phyloP scores from a whole-genome alignment of 2,113 vertebrate genomes.

The Nipponia nippon region DNA sequence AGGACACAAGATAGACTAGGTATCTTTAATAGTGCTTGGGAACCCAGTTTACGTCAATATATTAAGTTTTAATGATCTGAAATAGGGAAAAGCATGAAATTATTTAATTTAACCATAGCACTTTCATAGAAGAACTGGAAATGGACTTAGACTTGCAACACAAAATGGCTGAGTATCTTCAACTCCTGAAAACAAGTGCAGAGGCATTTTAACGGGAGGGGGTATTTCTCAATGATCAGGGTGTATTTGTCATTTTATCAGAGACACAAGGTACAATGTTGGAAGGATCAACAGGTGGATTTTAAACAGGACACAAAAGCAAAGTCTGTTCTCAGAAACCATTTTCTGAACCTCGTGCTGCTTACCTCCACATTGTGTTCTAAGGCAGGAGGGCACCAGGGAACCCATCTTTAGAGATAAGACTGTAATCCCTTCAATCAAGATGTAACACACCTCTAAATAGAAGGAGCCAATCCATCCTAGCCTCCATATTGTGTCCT shows the following conservation, averaged over 20 bases:
- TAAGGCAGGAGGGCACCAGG: not conserved
- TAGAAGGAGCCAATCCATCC: not conserved
- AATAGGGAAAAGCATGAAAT: not conserved
- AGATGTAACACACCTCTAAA: not conserved
- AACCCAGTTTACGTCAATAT: not conserved
- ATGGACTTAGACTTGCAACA: not conserved
- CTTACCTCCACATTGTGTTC: not conserved
- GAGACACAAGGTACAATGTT: not conserved
- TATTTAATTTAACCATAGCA: not conserved
- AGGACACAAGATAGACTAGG: not conserved
- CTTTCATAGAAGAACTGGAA: not conserved
- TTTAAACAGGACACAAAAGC: not conserved
- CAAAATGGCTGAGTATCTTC: not conserved
- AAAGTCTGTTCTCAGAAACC: not conserved
- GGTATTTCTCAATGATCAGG: not conserved
- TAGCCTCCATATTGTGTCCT: not conserved
- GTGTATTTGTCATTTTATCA: not conserved
- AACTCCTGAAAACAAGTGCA: not conserved
- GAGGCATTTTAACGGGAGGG: not conserved
- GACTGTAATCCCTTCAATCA: not conserved
- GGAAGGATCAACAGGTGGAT: not conserved
- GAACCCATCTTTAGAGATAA: not conserved
- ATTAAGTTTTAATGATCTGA: not conserved
- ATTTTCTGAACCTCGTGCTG: not conserved
- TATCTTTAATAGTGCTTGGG: not conserved